phyloP scores from a whole-genome alignment of 1,140 invertebrate species.

The Lanistes nyassanus region DNA sequence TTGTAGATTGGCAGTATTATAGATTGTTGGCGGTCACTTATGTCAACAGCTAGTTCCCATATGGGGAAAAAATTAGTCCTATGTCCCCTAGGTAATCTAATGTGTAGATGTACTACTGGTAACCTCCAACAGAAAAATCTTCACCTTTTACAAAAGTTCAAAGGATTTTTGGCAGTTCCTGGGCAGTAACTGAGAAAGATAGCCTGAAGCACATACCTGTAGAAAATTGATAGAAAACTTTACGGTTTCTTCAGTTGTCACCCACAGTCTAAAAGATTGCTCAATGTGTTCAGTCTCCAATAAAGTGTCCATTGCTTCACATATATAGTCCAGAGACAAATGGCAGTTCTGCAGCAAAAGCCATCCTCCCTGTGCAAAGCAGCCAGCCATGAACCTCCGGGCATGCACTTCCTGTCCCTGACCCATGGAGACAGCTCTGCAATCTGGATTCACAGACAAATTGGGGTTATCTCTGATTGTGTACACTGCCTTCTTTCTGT shows the following conservation, averaged over 20 bases:
- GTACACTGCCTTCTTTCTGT: too few relatives aligned
- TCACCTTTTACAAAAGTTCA: too few relatives aligned
- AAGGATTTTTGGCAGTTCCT: too few relatives aligned
- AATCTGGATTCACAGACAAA: conserved; percentile 36
- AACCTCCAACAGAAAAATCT: too few relatives aligned
- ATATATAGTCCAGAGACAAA: conserved; percentile 61
- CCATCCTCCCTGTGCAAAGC: conserved; percentile 58
- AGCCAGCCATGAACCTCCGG: conserved; percentile 52
- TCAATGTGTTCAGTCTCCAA: conserved; percentile 51
- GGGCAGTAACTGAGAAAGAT: too few relatives aligned
- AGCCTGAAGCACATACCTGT: conserved; percentile 43
- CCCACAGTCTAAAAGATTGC: conserved; percentile 58
- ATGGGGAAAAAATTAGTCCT: too few relatives aligned
- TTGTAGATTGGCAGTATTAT: too few relatives aligned
- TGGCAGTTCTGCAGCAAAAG: conserved; percentile 65
- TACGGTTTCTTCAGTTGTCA: conserved; percentile 60
- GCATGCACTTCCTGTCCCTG: conserved; percentile 66
- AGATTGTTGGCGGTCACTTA: too few relatives aligned
- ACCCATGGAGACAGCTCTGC: conserved; percentile 63
- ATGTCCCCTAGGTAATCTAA: too few relatives aligned
- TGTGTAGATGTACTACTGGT: too few relatives aligned
- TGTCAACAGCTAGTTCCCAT: too few relatives aligned
- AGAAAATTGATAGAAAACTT: conserved; percentile 62
- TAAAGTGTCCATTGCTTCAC: conserved; percentile 58
- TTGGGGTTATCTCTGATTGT: too few relatives aligned